These are phyloP conservation scores for Phaonia tiefii DNA, from an alignment of 2,888 invertebrate genomes.

Conservation along the genomic window DNA sequence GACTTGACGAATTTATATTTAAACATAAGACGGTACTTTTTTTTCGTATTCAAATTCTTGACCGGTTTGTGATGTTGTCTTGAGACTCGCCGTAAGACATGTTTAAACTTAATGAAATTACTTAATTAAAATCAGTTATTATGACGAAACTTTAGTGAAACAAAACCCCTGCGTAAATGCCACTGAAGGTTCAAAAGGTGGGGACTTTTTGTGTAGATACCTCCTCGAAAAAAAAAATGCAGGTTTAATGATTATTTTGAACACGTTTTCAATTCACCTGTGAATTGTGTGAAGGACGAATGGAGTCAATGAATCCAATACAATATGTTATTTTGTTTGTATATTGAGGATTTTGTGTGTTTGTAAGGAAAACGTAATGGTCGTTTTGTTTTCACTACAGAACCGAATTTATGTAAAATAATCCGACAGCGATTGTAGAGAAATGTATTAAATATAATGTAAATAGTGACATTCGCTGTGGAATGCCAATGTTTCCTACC, in stretches of 20 bases:
- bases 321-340: no score
- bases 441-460: no score
- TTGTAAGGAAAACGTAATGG: no score
- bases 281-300: constrained; percentile 64
- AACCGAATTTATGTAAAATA: no score
- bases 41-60: constrained; percentile 6
- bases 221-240: no score
- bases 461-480: no score
- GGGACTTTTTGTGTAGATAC: constrained; percentile 21
- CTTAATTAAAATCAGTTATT: no score
- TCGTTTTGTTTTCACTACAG: no score
- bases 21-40: constrained; percentile 11
- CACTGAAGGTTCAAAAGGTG: constrained; percentile 59
- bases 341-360: no score
- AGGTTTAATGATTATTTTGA: constrained; percentile 24
- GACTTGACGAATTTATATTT: neutral
- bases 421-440: no score
- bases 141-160: neutral
- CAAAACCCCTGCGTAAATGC: neutral
- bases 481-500: no score
- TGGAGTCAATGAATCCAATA: neutral
- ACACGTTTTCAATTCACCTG: constrained; percentile 1
- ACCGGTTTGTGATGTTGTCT: neutral
- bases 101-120: constrained; percentile 24
- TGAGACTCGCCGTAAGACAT: constrained; percentile 1